Conservation (phyloP, 2,888 invertebrate species). For the Piscicola geometra region DNA sequence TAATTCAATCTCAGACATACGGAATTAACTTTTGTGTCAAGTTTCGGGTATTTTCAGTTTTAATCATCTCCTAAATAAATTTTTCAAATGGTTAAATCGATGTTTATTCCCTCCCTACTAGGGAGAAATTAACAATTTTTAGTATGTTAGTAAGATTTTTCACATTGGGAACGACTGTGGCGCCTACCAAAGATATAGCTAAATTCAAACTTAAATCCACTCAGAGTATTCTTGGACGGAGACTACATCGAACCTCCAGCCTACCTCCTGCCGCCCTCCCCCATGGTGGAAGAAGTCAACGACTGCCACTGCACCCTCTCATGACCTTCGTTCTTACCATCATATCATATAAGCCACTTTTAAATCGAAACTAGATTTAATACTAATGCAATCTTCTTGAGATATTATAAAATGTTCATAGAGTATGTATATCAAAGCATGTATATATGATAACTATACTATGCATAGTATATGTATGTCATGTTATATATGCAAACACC, state of each 20-base stretch:
- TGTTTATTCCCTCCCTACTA: no score
- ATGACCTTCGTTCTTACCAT: background rate
- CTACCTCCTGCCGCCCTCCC: constrained; percentile 41
- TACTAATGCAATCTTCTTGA: background rate
- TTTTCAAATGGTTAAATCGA: no score
- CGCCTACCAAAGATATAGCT: no score
- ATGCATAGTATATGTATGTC: background rate
- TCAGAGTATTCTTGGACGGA: constrained; percentile 44
- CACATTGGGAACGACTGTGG: no score
- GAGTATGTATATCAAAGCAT: background rate
- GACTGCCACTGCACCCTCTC: constrained; percentile 42
- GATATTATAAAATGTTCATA: no score
- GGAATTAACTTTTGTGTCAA: no score
- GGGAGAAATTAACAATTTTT: no score
- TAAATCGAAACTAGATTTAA: constrained; percentile 8
- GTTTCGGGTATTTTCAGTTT: no score
- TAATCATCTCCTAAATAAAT: no score
- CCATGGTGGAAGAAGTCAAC: constrained; percentile 45
- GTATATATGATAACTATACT: background rate
- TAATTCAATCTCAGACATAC: no score
- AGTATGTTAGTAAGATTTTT: no score
- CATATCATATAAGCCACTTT: background rate
- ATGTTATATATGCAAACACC: background rate
- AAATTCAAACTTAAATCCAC: no score
- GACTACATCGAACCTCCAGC: constrained; percentile 43